Percentiles rank a stretch among this genome's conserved stretches.
Conservation (phyloP, 2,888 invertebrate species). For the Thelaira solivaga region DNA sequence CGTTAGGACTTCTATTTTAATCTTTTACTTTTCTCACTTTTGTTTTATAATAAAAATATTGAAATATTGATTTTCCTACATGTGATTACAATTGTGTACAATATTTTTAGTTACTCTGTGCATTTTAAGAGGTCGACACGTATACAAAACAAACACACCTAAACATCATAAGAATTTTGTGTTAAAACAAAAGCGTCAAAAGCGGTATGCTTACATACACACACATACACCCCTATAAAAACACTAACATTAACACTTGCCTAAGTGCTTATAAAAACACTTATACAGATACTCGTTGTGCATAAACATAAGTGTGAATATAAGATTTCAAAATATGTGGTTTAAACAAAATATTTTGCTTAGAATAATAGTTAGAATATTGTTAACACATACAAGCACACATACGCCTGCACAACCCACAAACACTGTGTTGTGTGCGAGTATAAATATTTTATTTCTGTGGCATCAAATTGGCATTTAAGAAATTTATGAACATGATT, state of each 20-base stretch:
- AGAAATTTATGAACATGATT: background rate
- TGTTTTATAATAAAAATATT: no score
- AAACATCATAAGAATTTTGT: no score
- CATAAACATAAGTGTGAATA: constrained; percentile 3
- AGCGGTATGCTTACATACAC: no score
- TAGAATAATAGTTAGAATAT: background rate
- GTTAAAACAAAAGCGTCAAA: background rate
- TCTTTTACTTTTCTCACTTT: no score
- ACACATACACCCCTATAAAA: no score
- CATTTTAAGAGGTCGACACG: background rate
- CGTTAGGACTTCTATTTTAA: no score
- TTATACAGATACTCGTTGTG: background rate
- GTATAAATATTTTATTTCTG: background rate
- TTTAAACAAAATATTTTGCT: background rate
- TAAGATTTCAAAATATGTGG: background rate
- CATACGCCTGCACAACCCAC: no score
- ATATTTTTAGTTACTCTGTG: background rate
- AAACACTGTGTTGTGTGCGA: background rate
- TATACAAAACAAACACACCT: background rate
- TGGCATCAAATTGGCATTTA: background rate
- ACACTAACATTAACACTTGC: background rate
- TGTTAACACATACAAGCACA: background rate
- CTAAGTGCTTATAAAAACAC: background rate
- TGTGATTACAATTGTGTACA: no score
- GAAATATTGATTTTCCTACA: no score